Conservation (phyloP, 2,113 vertebrate species). For the Coptodon rendalli region DNA sequence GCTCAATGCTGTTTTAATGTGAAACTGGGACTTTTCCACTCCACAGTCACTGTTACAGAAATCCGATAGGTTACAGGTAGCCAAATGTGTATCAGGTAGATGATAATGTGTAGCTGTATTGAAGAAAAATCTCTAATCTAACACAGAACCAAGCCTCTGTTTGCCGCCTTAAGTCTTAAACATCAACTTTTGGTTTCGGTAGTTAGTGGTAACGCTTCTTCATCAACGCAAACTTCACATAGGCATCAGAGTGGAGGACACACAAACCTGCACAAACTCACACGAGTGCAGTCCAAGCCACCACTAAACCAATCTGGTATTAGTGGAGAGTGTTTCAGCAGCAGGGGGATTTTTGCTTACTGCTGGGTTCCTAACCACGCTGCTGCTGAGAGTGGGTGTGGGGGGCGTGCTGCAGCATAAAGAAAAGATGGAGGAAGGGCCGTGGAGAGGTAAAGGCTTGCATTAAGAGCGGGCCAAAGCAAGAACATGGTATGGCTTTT, state of each 20-base stretch:
- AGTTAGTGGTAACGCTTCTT: background rate
- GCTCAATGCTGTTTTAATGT: slow-evolving; percentile 41
- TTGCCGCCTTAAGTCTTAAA: background rate
- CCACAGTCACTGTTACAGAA: background rate
- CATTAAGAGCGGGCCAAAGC: slow-evolving; percentile 50
- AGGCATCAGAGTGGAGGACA: background rate
- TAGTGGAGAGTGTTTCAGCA: slow-evolving; percentile 27
- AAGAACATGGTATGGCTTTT: slow-evolving; percentile 52
- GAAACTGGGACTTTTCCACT: slow-evolving; percentile 31
- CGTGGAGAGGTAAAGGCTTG: background rate
- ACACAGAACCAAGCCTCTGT: background rate
- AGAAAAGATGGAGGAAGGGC: background rate
- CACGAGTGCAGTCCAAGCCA: background rate
- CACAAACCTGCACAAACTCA: background rate
- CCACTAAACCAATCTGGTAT: slow-evolving; percentile 20
- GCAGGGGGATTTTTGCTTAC: slow-evolving; percentile 49
- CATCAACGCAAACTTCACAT: slow-evolving; percentile 12
- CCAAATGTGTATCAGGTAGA: background rate
- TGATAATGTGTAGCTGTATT: background rate
- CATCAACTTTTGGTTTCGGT: background rate
- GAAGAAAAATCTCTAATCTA: background rate
- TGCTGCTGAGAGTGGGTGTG: background rate
- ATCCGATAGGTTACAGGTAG: background rate
- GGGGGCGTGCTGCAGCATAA: background rate
- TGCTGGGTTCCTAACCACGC: slow-evolving; percentile 11